Evolutionary conservation across 2,888 invertebrate species (phyloP).

Genomic region (Strigamia maritima): DNA sequence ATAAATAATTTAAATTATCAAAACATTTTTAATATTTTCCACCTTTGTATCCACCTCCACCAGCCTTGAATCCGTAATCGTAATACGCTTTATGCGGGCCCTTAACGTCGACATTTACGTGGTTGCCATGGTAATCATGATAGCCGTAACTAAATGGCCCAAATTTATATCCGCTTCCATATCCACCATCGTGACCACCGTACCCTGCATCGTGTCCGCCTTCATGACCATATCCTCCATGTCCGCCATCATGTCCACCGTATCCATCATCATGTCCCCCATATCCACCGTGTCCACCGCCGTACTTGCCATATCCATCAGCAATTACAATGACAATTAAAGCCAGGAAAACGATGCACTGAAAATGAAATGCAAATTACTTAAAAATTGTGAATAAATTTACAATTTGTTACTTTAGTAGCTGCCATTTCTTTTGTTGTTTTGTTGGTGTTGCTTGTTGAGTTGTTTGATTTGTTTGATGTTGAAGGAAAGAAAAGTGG

Average conservation of each 20-base stretch:
- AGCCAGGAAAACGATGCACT: not conserved
- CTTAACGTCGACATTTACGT: conserved; percentile 35
- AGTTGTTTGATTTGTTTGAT: not conserved
- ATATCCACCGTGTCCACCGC: not conserved
- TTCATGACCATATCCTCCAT: not conserved
- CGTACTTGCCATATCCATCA: not conserved
- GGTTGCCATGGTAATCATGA: not conserved
- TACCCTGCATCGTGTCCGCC: not conserved
- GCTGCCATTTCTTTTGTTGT: not conserved
- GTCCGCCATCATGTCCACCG: not conserved
- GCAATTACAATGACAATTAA: not conserved
- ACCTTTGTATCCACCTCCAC: conserved; percentile 17
- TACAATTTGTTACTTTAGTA: not conserved
- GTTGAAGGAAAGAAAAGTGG: not conserved
- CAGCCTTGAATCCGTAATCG: conserved; percentile 9
- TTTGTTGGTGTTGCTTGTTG: not conserved
- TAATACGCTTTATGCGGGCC: conserved; percentile 13
- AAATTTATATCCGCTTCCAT: conserved; percentile 28
- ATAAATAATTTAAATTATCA: not conserved
- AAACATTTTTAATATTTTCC: conserved; percentile 15
- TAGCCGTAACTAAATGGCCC: conserved; percentile 32
- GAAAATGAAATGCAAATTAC: not conserved
- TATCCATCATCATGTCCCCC: not conserved
- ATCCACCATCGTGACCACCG: conserved; percentile 5
- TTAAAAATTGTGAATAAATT: not conserved